Conservation (phyloP, 2,888 invertebrate species). For the Sceliomorpha sp. region DNA sequence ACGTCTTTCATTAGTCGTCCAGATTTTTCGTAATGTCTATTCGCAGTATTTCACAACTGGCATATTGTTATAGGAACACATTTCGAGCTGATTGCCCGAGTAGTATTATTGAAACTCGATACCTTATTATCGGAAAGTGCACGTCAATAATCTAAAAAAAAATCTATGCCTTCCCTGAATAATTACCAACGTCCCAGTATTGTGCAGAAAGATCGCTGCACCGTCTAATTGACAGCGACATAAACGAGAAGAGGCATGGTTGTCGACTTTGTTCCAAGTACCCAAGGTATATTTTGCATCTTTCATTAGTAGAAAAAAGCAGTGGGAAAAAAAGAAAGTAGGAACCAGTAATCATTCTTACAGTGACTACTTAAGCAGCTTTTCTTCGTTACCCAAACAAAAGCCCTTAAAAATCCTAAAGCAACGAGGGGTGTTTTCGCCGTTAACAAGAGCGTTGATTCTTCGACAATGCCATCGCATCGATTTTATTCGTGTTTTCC, state of each 20-base stretch:
- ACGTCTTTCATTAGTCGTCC: no score
- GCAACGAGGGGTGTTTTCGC: slow-evolving; percentile 22
- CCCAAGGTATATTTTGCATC: background rate
- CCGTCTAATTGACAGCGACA: background rate
- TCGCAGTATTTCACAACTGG: no score
- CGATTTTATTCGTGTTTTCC: slow-evolving; percentile 44
- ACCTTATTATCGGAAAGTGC: no score
- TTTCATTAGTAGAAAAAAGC: slow-evolving; percentile 24
- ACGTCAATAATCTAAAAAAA: no score
- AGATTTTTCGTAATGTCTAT: no score
- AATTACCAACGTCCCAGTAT: no score
- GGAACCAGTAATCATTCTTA: slow-evolving; percentile 38
- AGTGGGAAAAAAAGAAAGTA: no score
- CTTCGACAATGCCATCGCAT: slow-evolving; percentile 27
- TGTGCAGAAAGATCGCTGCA: slow-evolving; percentile 9
- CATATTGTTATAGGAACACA: no score
- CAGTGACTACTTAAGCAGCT: slow-evolving; percentile 37
- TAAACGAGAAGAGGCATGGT: slow-evolving; percentile 14
- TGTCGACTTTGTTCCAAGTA: slow-evolving; percentile 10
- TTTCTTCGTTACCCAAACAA: slow-evolving; percentile 45
- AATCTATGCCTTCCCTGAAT: no score
- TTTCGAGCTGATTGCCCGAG: no score
- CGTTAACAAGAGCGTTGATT: slow-evolving; percentile 40
- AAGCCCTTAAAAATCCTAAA: slow-evolving; percentile 19
- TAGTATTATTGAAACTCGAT: no score